A percentile compares a stretch with the other conserved stretches of the same genome.
Evolutionary conservation across 2,113 vertebrate species (phyloP).

Genomic region (Chloropsis hardwickii): DNA sequence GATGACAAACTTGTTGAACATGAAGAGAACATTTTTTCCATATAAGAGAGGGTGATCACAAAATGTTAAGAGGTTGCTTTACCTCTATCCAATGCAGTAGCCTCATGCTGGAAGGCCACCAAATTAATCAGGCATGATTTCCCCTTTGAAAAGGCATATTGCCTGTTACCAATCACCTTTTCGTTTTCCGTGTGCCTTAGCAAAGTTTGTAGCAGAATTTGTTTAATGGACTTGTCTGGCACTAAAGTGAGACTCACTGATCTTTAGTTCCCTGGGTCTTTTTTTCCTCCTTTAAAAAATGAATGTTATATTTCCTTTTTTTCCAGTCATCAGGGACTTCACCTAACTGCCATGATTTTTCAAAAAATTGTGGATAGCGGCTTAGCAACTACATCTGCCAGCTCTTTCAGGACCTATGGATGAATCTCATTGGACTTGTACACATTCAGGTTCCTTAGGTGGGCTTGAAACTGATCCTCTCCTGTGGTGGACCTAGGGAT

Average conservation of each 20-base stretch:
- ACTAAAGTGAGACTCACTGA: not conserved
- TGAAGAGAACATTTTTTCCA: not conserved
- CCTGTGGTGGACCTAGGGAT: not conserved
- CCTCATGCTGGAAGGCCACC: not conserved
- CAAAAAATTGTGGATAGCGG: not conserved
- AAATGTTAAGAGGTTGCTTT: not conserved
- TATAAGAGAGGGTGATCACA: not conserved
- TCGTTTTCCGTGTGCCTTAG: not conserved
- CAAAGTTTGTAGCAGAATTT: not conserved
- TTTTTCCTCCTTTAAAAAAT: not conserved
- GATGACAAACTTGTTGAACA: not conserved
- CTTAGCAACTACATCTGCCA: not conserved
- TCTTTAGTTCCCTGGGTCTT: not conserved
- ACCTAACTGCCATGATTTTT: not conserved
- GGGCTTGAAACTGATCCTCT: not conserved
- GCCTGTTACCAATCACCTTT: not conserved
- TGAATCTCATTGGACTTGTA: not conserved
- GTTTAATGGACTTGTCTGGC: not conserved
- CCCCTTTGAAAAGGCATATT: not conserved
- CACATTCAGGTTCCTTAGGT: not conserved
- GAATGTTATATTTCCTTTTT: not conserved
- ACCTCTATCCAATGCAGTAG: not conserved
- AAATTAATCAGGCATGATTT: not conserved
- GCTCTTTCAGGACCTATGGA: not conserved
- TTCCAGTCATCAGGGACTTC: not conserved